Evolutionary conservation across 92 coral and sea anemone species (phyloP).

Genomic region (Umimayanthus kanabou): DNA sequence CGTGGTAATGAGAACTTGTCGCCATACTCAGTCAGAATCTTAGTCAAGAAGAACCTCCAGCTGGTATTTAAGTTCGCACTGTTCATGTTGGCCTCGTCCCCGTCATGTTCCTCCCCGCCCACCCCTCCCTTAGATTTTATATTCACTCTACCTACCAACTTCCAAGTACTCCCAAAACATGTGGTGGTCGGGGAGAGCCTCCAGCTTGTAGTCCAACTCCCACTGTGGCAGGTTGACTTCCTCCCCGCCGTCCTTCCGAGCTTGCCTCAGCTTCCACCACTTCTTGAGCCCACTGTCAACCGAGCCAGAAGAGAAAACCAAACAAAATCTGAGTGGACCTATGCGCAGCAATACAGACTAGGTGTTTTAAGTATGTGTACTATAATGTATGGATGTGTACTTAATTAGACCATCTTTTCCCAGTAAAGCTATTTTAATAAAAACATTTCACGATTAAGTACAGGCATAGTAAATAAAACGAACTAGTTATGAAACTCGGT

Average conservation of each 20-base stretch:
- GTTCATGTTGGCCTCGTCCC: too few species aligned
- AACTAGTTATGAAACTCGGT: too few species aligned
- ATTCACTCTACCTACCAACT: conserved; percentile 70
- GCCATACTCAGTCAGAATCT: too few species aligned
- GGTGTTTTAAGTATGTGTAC: not conserved
- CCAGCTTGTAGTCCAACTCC: conserved; percentile 85
- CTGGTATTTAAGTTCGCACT: too few species aligned
- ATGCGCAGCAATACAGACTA: too few species aligned
- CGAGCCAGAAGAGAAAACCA: not conserved
- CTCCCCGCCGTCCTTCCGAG: conserved; percentile 43
- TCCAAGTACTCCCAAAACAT: conserved; percentile 97
- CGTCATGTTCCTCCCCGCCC: not conserved
- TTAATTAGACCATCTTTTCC: too few species aligned
- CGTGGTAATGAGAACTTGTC: too few species aligned
- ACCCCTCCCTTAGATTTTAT: not conserved
- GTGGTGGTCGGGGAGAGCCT: conserved; percentile 74
- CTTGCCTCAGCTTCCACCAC: conserved; percentile 88
- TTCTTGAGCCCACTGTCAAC: conserved; percentile 71
- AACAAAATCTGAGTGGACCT: not conserved
- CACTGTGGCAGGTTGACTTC: conserved; percentile 73
- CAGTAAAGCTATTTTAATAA: too few species aligned
- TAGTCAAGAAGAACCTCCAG: too few species aligned
- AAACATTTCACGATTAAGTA: too few species aligned
- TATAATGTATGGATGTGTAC: too few species aligned
- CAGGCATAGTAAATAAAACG: too few species aligned